A percentile compares a stretch with the other conserved stretches of the same genome.
Conservation (phyloP, 1,140 invertebrate genomes). For the Aphis gossypii region DNA sequence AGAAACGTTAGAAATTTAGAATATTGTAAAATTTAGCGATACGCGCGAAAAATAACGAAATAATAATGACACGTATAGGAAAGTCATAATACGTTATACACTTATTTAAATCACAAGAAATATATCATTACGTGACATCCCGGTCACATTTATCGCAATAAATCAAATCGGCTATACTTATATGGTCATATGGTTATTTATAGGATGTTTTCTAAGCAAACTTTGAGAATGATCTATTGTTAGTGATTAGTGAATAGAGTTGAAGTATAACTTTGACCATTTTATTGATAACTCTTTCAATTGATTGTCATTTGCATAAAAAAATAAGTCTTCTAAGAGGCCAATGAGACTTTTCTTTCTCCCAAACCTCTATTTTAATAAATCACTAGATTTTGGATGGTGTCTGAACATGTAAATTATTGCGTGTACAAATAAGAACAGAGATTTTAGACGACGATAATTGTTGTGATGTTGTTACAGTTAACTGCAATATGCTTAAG, state of each 20-base stretch:
- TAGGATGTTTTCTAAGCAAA: not conserved
- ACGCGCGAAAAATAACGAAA: not conserved
- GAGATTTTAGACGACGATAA: not conserved
- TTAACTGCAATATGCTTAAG: not conserved
- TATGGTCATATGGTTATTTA: too few relatives aligned
- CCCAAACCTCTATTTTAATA: not conserved
- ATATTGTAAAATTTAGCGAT: not conserved
- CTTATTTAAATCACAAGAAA: too few relatives aligned
- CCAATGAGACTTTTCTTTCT: not conserved
- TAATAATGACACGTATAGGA: not conserved
- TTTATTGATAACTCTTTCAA: not conserved
- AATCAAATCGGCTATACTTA: not conserved
- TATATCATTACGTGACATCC: not conserved
- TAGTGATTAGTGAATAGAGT: not conserved
- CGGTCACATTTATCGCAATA: not conserved
- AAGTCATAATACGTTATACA: too few relatives aligned
- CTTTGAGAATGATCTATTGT: not conserved
- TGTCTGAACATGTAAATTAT: too few relatives aligned
- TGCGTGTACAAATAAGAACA: not conserved
- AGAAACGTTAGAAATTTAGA: not conserved
- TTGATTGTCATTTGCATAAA: not conserved
- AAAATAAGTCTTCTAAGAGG: not conserved
- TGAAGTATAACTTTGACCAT: not conserved
- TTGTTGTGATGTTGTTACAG: not conserved
- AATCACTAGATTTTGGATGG: not conserved